Evolutionary conservation across 1,140 invertebrate genomes (phyloP).

Genomic region (Aphelenchoides fujianensis): DNA sequence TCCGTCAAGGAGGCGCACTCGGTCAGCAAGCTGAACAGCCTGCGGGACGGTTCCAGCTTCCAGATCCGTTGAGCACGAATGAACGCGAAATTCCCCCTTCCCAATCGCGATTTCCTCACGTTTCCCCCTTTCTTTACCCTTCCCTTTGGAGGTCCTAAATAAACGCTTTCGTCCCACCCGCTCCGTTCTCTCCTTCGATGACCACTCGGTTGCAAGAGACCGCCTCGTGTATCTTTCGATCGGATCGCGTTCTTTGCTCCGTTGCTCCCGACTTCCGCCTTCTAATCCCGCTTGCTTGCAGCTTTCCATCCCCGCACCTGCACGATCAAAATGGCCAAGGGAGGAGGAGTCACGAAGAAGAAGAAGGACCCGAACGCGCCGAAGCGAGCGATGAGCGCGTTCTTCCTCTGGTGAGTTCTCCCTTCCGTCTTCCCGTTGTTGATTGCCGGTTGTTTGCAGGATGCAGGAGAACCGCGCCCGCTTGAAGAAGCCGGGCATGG

Average conservation of each 20-base stretch:
- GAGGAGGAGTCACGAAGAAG: conserved; percentile 19
- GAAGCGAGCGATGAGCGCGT: conserved; percentile 84
- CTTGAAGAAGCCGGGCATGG: conserved; percentile 81
- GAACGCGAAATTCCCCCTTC: not conserved
- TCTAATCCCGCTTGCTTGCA: too few relatives aligned
- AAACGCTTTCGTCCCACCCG: not conserved
- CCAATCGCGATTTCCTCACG: not conserved
- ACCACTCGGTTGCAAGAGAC: too few relatives aligned
- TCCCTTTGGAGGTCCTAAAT: not conserved
- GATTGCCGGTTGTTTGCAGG: conserved; percentile 72
- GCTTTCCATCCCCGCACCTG: too few relatives aligned
- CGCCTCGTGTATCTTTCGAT: too few relatives aligned
- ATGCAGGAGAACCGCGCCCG: conserved; percentile 67
- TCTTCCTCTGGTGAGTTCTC: conserved; percentile 76
- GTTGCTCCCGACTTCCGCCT: too few relatives aligned
- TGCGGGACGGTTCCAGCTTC: not conserved
- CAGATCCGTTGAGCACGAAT: conserved; percentile 6
- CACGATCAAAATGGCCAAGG: conserved; percentile 32
- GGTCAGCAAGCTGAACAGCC: not conserved
- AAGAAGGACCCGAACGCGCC: conserved; percentile 80
- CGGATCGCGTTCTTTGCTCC: too few relatives aligned
- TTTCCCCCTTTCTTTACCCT: not conserved
- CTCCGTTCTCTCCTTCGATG: too few relatives aligned
- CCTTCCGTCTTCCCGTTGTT: conserved; percentile 48
- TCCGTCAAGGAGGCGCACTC: conserved; percentile 4